Evolutionary conservation across 2,113 vertebrate genomes (phyloP), one percentile per base, ranked within the genome.

Genomic region (Etheostoma cragini): DNA sequence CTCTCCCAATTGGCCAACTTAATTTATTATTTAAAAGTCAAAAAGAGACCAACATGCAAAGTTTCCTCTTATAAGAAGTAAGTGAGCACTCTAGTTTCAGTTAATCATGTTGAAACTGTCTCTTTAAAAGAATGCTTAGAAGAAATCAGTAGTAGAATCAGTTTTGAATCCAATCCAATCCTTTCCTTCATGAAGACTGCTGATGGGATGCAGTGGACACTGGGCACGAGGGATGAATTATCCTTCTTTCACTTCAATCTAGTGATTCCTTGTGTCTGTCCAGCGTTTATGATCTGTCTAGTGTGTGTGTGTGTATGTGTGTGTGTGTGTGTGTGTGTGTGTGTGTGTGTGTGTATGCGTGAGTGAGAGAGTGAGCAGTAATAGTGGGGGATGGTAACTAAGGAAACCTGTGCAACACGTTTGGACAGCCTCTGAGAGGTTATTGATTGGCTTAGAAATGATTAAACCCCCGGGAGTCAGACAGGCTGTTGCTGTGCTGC

Each of bases 361-460:
- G 38, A 8, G 38, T 11, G 38, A 1, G 38, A 11, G 38, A 11
- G 38, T 42, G 38, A 42, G 38, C 38, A 42, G 38, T 8, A 15
- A 0, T 14, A n/a, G 54, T 42, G 75, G 78, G 86, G 82, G 79
- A 61, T 76, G 82, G 74, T 82, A 76, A 58, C 42, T 60, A 80
- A 58, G 45, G 67, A 78, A 77, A 83, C 60, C 69, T 81, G 71
- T 76, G 80, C 61, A 87, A 77, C 81, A 71, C 46, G 45, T 88
- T 84, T 79, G 72, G 79, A 72, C 77, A 78, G 82, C 58, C 1
- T 24, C 85, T 87, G 80, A 89, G 72, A 90, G 82, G 53, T 24
- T 88, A 92, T 89, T 84, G 90, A 92, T 92, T 81, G 70, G 30
- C 72, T 87, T 21, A 57, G 82, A 87, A 89, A 89, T 90, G 5